phyloP scores from a whole-genome alignment of 2,888 invertebrate species.

The Megaustenia siamemsis region DNA sequence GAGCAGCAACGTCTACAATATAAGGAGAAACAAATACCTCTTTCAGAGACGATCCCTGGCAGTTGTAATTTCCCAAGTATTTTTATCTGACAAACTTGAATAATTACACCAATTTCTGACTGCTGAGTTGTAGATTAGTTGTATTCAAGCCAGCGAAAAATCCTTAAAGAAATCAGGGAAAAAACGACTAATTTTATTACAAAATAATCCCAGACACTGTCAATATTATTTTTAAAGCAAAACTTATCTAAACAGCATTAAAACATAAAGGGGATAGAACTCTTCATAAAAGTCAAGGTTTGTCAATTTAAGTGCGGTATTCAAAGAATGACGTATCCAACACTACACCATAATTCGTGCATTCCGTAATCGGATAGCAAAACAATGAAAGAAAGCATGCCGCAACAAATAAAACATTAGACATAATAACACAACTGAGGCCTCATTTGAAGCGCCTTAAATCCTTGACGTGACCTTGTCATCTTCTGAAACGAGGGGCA shows the following conservation, averaged over 20 bases:
- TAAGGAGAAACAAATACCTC: too few species aligned
- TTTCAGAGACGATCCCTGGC: too few species aligned
- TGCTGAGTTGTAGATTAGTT: too few species aligned
- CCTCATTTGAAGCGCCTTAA: not conserved
- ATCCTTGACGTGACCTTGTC: slow-evolving; percentile 4
- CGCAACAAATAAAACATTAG: not conserved
- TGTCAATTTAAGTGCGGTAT: not conserved
- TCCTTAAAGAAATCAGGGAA: not conserved
- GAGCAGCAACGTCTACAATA: too few species aligned
- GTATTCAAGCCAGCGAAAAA: too few species aligned
- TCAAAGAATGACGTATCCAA: not conserved
- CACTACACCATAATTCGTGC: not conserved
- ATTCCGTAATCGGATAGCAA: slow-evolving; percentile 1
- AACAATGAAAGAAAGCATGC: not conserved
- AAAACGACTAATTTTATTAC: too few species aligned
- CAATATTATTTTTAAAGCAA: too few species aligned
- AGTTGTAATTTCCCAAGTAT: too few species aligned
- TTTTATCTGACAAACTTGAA: too few species aligned
- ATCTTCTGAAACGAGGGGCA: not conserved
- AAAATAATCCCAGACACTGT: too few species aligned
- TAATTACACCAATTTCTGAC: too few species aligned
- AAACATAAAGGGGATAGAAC: not conserved
- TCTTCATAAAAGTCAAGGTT: not conserved
- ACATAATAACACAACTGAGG: not conserved
- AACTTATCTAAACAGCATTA: not conserved